Conservation (phyloP, 2,113 vertebrate species). For the Xiphorhynchus elegans region DNA sequence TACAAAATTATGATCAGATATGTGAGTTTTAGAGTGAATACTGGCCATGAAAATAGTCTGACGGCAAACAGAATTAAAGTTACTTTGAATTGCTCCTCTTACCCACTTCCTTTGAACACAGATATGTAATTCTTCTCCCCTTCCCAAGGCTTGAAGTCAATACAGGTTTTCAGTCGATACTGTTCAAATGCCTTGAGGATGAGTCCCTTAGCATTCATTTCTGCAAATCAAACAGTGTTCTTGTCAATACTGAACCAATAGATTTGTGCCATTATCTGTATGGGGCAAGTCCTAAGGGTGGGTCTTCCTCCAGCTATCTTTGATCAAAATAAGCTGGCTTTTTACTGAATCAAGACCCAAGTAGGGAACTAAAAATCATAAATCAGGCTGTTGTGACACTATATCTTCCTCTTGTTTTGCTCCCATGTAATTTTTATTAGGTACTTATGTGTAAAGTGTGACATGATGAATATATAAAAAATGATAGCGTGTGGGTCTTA, state of each 20-base stretch:
- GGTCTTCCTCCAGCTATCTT: not conserved
- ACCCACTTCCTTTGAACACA: conserved; percentile 90
- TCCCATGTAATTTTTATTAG: not conserved
- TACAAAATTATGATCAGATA: not conserved
- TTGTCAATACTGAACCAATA: not conserved
- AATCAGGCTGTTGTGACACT: not conserved
- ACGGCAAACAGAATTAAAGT: not conserved
- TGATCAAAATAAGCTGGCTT: not conserved
- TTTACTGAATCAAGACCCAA: not conserved
- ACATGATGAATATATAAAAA: not conserved
- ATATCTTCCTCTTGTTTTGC: not conserved
- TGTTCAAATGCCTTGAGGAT: conserved; percentile 92
- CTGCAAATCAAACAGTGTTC: conserved; percentile 65
- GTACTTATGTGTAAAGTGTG: not conserved
- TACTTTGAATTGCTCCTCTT: conserved; percentile 34
- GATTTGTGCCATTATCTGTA: not conserved
- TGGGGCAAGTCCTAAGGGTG: not conserved
- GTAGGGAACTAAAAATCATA: not conserved
- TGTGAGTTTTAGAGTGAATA: not conserved
- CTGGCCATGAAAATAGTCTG: not conserved
- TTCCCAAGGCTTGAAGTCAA: conserved; percentile 91
- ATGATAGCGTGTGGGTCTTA: not conserved
- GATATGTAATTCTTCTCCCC: conserved; percentile 91
- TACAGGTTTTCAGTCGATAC: conserved; percentile 92
- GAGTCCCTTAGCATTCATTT: conserved; percentile 92